phyloP scores from a whole-genome alignment of 2,113 vertebrate species.

The Pithys albifrons region DNA sequence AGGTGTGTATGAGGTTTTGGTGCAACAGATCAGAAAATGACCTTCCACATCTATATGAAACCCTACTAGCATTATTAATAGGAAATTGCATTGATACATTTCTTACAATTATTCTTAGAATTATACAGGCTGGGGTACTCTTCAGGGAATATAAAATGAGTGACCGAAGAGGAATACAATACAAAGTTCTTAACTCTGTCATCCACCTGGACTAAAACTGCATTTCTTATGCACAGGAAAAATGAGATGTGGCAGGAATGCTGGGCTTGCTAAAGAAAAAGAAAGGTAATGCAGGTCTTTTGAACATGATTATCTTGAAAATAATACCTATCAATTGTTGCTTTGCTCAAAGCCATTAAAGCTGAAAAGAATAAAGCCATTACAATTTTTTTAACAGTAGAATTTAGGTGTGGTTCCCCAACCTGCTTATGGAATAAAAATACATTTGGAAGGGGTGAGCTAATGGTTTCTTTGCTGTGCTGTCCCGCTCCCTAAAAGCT shows the following conservation, averaged over 20 bases:
- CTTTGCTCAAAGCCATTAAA: neutral
- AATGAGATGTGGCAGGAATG: neutral
- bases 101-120: neutral
- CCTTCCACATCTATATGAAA: neutral
- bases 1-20: neutral
- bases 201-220: neutral
- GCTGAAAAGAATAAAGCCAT: neutral
- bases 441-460: slow-evolving; percentile 1
- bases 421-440: slow-evolving; percentile 11
- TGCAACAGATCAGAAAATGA: neutral
- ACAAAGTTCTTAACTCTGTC: neutral
- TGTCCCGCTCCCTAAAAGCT: neutral
- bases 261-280: neutral
- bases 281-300: neutral
- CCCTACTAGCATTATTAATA: neutral
- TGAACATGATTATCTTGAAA: neutral
- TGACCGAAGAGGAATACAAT: neutral
- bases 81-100: neutral
- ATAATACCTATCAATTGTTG: neutral
- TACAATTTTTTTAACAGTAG: neutral
- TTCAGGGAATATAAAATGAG: neutral
- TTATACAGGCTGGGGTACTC: neutral
- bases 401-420: neutral
- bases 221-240: neutral
- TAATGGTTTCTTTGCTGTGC: slow-evolving; percentile 1